A percentile compares a stretch with the other conserved stretches of the same genome.
These are phyloP conservation scores for Cyclina sinensis DNA, from an alignment of 1,140 invertebrate genomes.

Conservation along the genomic window DNA sequence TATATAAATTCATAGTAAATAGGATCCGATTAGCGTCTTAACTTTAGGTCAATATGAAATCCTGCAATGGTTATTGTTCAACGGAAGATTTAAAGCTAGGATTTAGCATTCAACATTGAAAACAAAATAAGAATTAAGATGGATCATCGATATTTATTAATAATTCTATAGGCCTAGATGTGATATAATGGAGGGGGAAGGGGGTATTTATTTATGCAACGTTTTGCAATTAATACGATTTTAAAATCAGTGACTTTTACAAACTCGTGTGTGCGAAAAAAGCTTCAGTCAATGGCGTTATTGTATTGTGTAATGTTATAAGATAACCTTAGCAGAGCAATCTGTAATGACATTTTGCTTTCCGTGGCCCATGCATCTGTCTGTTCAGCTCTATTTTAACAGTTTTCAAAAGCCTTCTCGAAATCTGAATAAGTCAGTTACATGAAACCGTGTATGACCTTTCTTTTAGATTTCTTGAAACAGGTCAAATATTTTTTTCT, in stretches of 20 bases:
- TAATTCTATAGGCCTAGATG: neutral
- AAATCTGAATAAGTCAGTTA: no score
- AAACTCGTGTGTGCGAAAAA: neutral
- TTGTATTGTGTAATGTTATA: no score
- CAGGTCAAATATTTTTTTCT: no score
- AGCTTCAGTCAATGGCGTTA: no score
- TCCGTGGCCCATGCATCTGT: no score
- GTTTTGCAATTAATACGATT: neutral
- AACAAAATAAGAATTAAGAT: neutral
- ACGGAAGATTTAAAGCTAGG: neutral
- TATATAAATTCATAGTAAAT: neutral
- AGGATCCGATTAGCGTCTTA: neutral
- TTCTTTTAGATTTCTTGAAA: no score
- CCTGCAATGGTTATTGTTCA: neutral
- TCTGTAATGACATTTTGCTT: no score
- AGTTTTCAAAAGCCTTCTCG: no score
- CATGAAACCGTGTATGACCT: no score
- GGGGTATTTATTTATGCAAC: neutral
- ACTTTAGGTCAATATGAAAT: neutral
- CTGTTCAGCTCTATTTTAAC: no score
- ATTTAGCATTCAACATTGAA: neutral
- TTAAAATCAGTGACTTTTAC: neutral
- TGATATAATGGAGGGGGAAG: neutral
- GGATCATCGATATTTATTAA: neutral
- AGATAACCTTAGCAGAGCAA: no score